Conservation (phyloP, 2,113 vertebrate species). For the Colius striatus region DNA sequence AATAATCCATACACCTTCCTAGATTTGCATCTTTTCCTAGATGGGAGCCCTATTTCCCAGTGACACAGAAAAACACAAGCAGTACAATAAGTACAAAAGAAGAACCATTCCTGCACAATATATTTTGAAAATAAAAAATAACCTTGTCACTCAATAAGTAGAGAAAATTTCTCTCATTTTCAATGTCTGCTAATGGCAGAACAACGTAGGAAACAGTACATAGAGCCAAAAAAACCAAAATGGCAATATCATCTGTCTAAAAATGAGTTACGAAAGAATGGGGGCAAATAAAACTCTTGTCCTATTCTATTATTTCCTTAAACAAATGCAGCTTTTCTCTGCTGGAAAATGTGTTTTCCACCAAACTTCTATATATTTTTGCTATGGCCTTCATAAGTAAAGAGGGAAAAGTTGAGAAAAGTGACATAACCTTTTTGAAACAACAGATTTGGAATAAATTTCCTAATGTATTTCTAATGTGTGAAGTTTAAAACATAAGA, state of each 20-base stretch:
- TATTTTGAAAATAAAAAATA: neutral
- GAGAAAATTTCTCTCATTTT: neutral
- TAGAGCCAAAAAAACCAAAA: neutral
- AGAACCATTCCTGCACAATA: neutral
- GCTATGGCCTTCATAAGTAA: neutral
- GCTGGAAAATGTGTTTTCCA: neutral
- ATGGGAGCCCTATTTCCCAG: neutral
- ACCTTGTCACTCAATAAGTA: neutral
- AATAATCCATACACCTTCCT: neutral
- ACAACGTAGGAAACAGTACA: neutral
- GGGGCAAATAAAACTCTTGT: neutral
- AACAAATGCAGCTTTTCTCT: neutral
- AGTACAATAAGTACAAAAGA: neutral
- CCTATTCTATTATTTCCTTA: neutral
- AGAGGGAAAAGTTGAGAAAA: neutral
- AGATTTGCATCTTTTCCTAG: neutral
- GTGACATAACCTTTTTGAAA: neutral
- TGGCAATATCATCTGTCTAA: neutral
- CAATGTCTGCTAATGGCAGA: neutral
- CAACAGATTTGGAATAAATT: neutral
- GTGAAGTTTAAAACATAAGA: neutral
- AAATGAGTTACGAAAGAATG: neutral
- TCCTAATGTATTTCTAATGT: neutral
- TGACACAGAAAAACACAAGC: neutral
- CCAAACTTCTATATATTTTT: neutral